These are phyloP conservation scores for Caradrina kadenii DNA, from an alignment of 2,888 invertebrate species.

Conservation along the genomic window DNA sequence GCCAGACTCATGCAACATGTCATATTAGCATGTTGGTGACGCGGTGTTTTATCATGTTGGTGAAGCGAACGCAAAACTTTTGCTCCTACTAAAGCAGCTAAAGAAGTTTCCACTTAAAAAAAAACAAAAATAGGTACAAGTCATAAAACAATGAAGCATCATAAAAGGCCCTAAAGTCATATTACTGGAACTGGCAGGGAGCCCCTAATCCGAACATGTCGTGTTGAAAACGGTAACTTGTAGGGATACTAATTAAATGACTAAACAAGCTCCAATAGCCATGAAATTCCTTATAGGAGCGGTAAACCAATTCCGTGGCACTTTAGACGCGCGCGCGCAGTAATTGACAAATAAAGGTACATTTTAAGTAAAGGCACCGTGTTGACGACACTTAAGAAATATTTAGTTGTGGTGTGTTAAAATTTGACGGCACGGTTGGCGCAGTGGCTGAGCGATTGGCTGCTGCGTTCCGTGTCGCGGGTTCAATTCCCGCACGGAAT, in stretches of 20 bases:
- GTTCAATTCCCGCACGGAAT: no score
- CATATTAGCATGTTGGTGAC: no score
- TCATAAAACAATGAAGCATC: slow-evolving; percentile 81
- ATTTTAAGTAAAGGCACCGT: slow-evolving; percentile 70
- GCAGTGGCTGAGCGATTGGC: no score
- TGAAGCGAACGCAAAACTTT: no score
- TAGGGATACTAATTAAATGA: slow-evolving; percentile 85
- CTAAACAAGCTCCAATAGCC: slow-evolving; percentile 86
- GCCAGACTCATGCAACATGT: no score
- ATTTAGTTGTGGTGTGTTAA: slow-evolving; percentile 71
- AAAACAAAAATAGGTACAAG: slow-evolving; percentile 56
- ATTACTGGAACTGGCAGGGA: slow-evolving; percentile 77
- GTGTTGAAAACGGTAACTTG: slow-evolving; percentile 75
- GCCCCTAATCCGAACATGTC: slow-evolving; percentile 77
- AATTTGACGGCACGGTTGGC: no score
- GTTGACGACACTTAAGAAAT: slow-evolving; percentile 76
- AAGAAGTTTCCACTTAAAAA: no score
- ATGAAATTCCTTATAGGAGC: slow-evolving; percentile 87
- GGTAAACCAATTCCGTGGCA: slow-evolving; percentile 86
- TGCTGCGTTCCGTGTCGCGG: no score
- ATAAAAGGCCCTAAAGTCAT: slow-evolving; percentile 77
- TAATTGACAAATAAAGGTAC: slow-evolving; percentile 85
- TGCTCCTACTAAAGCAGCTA: no score
- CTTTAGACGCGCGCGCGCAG: slow-evolving; percentile 80
- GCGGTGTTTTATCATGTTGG: no score